Base-by-base conservation (phyloP, 2,113 vertebrate species). In the Stictonetta naevosa region DNA sequence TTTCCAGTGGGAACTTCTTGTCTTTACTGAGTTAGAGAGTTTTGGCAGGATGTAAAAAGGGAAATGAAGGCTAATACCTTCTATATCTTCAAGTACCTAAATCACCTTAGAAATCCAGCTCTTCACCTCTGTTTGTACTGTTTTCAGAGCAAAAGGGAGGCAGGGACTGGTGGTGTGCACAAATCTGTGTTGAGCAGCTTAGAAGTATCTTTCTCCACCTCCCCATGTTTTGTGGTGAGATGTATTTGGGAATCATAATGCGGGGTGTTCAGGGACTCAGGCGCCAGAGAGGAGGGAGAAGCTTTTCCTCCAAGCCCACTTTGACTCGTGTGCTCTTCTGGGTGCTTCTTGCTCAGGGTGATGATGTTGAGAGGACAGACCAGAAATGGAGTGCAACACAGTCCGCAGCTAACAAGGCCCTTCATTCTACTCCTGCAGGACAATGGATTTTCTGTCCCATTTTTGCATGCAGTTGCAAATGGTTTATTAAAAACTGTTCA, bases 401-500 rank as follows among this genome's bases (percentile, higher is more conserved):
- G 3, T 58, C 62, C 60, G 25, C 33, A 59, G 63, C 88, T 92
- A 59, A 95, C 77, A 93, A 95, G 80, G 81, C 58, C 55, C 46
- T 83, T 90, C 84, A 73, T 92, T 96, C 63, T 94, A 50, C 36
- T 87, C 31, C 81, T 69, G 46, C 0, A 0, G 55, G 42, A 93
- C 93, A 96, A 66, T 87, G 81, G 36, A 66, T 82, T 80, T 89
- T 76, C 74, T 93, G 69, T 90, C 48, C 69, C 73, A 23, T 25
- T 79, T 94, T 75, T 69, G 52, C 88, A 74, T 86, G 31, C 72
- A 86, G 93, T 96, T 88, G 66, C 22, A 94, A 92, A 87, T 94
- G 91, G 86, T 71, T 96, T 95, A 91, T 92, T 95, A 96, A 97
- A 95, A 96, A 93, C 83, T 74, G n/a, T 89, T 91, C 74, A 89